Evolutionary conservation across 1,140 invertebrate genomes (phyloP).

Genomic region (Trachymyrmex cornetzi): DNA sequence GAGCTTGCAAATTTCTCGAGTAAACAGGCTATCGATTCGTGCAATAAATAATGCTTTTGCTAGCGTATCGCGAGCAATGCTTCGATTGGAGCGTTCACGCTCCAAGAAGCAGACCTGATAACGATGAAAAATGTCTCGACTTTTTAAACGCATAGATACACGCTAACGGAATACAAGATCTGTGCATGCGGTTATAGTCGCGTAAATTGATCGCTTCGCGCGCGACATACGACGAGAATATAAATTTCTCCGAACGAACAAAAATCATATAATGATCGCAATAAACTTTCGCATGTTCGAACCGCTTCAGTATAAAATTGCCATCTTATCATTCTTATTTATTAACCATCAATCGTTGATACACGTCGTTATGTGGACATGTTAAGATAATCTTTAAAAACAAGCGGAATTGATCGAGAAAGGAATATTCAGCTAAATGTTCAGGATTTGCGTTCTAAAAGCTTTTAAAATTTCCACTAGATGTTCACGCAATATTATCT

Average conservation of each 20-base stretch:
- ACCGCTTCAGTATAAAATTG: slow-evolving; percentile 1
- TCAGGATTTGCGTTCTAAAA: not conserved
- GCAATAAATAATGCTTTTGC: slow-evolving; percentile 58
- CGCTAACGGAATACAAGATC: slow-evolving; percentile 51
- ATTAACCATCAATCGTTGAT: not conserved
- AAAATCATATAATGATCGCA: slow-evolving; percentile 34
- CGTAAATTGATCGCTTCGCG: slow-evolving; percentile 51
- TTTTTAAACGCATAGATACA: slow-evolving; percentile 49
- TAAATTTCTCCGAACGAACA: slow-evolving; percentile 51
- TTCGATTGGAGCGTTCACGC: slow-evolving; percentile 53
- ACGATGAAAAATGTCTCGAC: slow-evolving; percentile 60
- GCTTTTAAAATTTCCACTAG: not conserved
- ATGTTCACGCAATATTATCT: not conserved
- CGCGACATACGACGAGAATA: slow-evolving; percentile 38
- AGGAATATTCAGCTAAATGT: not conserved
- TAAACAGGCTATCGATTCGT: slow-evolving; percentile 46
- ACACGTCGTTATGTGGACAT: not conserved
- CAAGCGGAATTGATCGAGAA: not conserved
- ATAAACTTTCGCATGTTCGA: slow-evolving; percentile 41
- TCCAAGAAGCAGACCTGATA: slow-evolving; percentile 57
- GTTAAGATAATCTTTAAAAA: slow-evolving; percentile 7
- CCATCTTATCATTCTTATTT: slow-evolving; percentile 20
- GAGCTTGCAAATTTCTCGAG: slow-evolving; percentile 26
- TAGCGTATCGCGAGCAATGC: slow-evolving; percentile 32
- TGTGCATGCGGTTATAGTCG: not conserved